Evolutionary conservation across 2,113 vertebrate genomes (phyloP).

Genomic region (Ivindomyrus marchei): DNA sequence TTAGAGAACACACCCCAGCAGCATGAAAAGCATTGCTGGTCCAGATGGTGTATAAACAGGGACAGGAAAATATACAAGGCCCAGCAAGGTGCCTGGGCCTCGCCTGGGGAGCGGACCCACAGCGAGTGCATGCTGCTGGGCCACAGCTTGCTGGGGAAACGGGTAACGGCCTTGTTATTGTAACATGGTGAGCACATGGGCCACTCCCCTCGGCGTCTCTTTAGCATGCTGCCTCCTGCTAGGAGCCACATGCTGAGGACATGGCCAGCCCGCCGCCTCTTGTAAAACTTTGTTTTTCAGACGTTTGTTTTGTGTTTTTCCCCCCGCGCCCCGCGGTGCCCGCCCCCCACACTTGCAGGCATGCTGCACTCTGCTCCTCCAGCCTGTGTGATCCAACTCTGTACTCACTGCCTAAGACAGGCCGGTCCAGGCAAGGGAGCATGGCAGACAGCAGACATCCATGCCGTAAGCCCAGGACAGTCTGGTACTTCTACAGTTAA

Average conservation of each 20-base stretch:
- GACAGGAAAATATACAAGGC: constrained; percentile 70
- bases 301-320: not conserved
- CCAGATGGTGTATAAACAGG: constrained; percentile 75
- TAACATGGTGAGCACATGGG: constrained; percentile 78
- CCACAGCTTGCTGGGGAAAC: constrained; percentile 44
- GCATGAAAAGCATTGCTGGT: constrained; percentile 35
- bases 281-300: constrained; percentile 13
- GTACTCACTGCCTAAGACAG: constrained; percentile 19
- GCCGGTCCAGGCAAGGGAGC: constrained; percentile 19
- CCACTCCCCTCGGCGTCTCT: constrained; percentile 58
- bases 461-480: constrained; percentile 38
- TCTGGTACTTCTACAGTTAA: constrained; percentile 60
- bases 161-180: constrained; percentile 63
- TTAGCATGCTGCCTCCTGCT: constrained; percentile 59
- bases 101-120: constrained; percentile 32
- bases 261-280: not conserved
- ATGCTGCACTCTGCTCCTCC: not conserved
- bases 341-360: not conserved
- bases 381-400: constrained; percentile 1
- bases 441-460: constrained; percentile 3
- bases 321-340: not conserved
- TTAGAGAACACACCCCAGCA: constrained; percentile 43
- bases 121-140: constrained; percentile 29
- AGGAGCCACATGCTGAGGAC: constrained; percentile 24
- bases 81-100: constrained; percentile 42